Evolutionary conservation across 92 coral and sea anemone species (phyloP).

Genomic region (Palythoa heliodiscus): DNA sequence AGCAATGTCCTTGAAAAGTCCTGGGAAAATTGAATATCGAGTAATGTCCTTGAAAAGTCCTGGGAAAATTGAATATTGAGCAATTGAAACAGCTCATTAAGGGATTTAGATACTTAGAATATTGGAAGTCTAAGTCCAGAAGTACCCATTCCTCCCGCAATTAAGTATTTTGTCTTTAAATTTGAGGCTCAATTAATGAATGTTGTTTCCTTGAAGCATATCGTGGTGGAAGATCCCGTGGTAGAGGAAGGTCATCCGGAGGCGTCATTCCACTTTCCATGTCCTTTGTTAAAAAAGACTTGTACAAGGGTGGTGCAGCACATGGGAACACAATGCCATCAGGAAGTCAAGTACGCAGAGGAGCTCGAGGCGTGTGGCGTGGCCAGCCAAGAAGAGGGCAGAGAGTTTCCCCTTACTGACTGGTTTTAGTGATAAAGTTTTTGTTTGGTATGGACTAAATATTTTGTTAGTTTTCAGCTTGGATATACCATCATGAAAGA

Average conservation of each 20-base stretch:
- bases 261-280: slow-evolving; percentile 19
- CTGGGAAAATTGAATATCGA: too few relatives aligned
- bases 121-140: too few relatives aligned
- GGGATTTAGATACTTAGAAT: neutral
- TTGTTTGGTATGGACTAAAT: too few relatives aligned
- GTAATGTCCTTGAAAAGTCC: too few relatives aligned
- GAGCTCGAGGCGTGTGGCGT: slow-evolving; percentile 16
- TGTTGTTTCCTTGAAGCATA: neutral
- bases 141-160: too few relatives aligned
- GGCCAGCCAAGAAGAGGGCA: slow-evolving; percentile 37
- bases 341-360: neutral
- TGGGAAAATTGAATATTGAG: too few relatives aligned
- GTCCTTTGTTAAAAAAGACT: slow-evolving; percentile 22
- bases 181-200: neutral
- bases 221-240: neutral
- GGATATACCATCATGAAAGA: too few relatives aligned
- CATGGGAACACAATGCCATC: neutral
- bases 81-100: too few relatives aligned
- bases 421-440: neutral
- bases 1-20: too few relatives aligned
- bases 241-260: neutral
- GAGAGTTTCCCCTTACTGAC: slow-evolving; percentile 27
- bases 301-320: neutral
- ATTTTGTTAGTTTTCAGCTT: too few relatives aligned
- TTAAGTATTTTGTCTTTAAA: too few relatives aligned